Evolutionary conservation across 2,797 vertebrate genomes (phyloP).

Genomic region (Perodicticus potto): DNA sequence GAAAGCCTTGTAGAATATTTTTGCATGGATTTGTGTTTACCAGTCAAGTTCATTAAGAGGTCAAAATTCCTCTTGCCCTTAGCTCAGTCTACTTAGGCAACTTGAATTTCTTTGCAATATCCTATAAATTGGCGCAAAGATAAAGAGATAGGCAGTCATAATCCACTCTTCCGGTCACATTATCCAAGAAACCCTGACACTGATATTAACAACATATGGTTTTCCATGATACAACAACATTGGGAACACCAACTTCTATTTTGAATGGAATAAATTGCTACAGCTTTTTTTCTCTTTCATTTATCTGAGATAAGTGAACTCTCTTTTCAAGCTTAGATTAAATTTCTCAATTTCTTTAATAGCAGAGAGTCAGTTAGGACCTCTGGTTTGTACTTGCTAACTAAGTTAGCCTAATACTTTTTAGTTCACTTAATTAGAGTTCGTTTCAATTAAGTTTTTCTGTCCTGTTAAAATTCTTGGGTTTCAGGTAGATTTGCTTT

Average conservation of each 20-base stretch:
- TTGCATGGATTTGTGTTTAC: not conserved
- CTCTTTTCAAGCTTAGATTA: conserved; percentile 28
- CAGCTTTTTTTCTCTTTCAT: not conserved
- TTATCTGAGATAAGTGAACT: conserved; percentile 24
- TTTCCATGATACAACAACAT: not conserved
- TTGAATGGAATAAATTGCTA: conserved; percentile 29
- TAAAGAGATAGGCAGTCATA: not conserved
- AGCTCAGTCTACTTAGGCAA: not conserved
- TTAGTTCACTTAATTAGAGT: conserved; percentile 26
- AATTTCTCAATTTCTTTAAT: not conserved
- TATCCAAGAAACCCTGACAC: not conserved
- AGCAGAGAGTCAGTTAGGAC: not conserved
- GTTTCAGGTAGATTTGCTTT: conserved; percentile 32
- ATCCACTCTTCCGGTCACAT: not conserved
- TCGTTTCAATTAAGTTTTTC: conserved; percentile 28
- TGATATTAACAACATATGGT: not conserved
- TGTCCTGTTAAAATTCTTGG: not conserved
- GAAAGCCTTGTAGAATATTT: not conserved
- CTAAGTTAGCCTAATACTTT: conserved; percentile 29
- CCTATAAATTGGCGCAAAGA: not conserved
- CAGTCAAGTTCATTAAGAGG: not conserved
- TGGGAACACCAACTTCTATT: not conserved
- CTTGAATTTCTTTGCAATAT: conserved; percentile 22
- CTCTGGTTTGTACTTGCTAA: not conserved
- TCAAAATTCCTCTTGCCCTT: not conserved